Evolutionary conservation across 2,113 vertebrate genomes (phyloP), one percentile per base, ranked within the genome.

Genomic region (Odontophorus gujanensis): DNA sequence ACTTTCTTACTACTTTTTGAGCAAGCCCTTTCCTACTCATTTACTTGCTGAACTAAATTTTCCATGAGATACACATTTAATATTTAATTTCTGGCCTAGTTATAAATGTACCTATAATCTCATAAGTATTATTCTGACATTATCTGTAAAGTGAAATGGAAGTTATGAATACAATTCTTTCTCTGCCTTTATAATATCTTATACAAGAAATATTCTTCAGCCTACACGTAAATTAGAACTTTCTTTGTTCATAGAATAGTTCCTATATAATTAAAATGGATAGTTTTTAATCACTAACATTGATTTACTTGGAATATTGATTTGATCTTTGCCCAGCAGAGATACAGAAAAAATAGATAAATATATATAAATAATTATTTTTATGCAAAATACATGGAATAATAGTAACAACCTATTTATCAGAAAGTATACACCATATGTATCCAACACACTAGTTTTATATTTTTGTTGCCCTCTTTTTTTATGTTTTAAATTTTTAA

Each of bases 101-200:
- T 95, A 58, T 76, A 85, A 65, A 62, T 76, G 62, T 66, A 72
- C 40, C 21, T 59, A 42, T 57, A 79, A 79, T 91, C 69, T 92
- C 59, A 43, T 90, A 90, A 94, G 78, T 86, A 89, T 73, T 87
- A 51, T 71, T 57, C 58, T 68, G 71, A 73, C 36, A 40, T 80
- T 79, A 76, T 79, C 51, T 89, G 57, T 87, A 58, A 86, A 80
- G 57, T 79, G 62, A 78, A 88, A 84, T 30, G 22, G 38, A 79
- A 87, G 19, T 79, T 77, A 57, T 14, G 38, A 88, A 73, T 81
- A 55, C 0, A 0, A 5, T 85, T 55, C n/a, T 76, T 79, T 21
- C 79, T 91, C 66, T 92, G 48, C 34, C 51, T 90, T 76, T 69
- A 17, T 68, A 69, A 57, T 87, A 48, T 19, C 9, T 86, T 81